Base-by-base conservation (phyloP, 2,888 invertebrate genomes). In the Yponomeuta cagnagella region DNA sequence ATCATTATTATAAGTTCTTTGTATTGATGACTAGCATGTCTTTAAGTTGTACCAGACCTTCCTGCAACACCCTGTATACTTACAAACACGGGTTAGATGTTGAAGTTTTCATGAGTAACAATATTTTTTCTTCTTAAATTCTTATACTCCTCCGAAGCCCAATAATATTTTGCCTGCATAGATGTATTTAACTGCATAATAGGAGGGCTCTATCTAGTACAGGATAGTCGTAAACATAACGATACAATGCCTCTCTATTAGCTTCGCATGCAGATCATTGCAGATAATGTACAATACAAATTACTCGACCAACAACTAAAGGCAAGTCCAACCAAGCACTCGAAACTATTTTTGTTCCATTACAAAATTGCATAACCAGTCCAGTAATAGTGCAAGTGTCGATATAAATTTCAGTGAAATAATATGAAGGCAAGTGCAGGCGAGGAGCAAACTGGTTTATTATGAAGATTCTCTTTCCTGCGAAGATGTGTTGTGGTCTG, bases 401-500 rank as follows among this genome's bases (percentile, higher is more conserved):
- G 37, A 48, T 63, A 30, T 68, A 43, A 75, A 73, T 72, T 71
- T 69, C 73, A 77, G 79, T 81, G 79, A 80, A 58, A 58, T 31
- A 64, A 31, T 31, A 64, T 31, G 15, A 15, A 15, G 15, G 15
- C 52, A 80, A 79, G 79, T 77, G 77, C 76, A 75, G 77, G 76
- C 75, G 75, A 5, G 52, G 52, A 73, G 30, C 10, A 79, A 88
- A 90, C 90, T 75, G 85, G 90, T 89, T 87, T 76, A 48, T 68
- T 48, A 72, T 72, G 79, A 81, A 87, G 88, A 89, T 85, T 85
- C 88, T 82, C 88, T 85, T 84, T 84, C 82, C 85, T 84, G 78
- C 43, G 8, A 77, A 70, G 70, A 58, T 79, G 80, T 76, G 70
- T 65, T 79, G 80, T 76, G 78, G 76, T 76, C 74, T 73, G 73